These are phyloP conservation scores for Mya arenaria DNA, from an alignment of 1,140 invertebrate genomes.

Conservation along the genomic window DNA sequence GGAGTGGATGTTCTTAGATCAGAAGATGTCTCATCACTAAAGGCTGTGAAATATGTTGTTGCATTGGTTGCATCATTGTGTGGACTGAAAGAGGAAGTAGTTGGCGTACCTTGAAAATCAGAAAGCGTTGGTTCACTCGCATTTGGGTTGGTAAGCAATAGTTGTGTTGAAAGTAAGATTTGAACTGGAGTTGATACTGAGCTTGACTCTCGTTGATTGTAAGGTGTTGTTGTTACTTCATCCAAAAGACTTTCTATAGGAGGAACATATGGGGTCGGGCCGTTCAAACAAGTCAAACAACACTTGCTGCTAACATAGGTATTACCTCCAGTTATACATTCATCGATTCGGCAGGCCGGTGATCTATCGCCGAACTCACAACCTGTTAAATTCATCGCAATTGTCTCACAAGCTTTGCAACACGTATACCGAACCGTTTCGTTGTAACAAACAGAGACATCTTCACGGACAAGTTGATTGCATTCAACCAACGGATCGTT, in stretches of 20 bases:
- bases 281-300: conserved; percentile 49
- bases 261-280: conserved; percentile 45
- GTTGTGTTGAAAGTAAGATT: no score
- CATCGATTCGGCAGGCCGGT: neutral
- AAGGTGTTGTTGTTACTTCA: no score
- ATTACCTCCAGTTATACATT: conserved; percentile 13
- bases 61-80: no score
- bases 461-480: neutral
- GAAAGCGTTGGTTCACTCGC: no score
- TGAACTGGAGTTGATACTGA: no score
- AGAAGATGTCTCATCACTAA: no score
- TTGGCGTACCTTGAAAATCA: no score
- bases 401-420: conserved; percentile 34
- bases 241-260: neutral
- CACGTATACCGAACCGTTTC: conserved; percentile 13
- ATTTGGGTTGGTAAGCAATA: no score
- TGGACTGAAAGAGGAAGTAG: no score
- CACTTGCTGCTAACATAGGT: conserved; percentile 6
- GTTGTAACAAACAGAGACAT: conserved; percentile 27
- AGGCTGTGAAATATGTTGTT: no score
- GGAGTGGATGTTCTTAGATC: no score
- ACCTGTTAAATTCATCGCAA: conserved; percentile 4
- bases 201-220: no score
- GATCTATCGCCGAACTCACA: conserved; percentile 53
- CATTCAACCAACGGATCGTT: conserved; percentile 38